Base-by-base conservation (phyloP, 2,113 vertebrate genomes). In the Paracanthobrama guichenoti region DNA sequence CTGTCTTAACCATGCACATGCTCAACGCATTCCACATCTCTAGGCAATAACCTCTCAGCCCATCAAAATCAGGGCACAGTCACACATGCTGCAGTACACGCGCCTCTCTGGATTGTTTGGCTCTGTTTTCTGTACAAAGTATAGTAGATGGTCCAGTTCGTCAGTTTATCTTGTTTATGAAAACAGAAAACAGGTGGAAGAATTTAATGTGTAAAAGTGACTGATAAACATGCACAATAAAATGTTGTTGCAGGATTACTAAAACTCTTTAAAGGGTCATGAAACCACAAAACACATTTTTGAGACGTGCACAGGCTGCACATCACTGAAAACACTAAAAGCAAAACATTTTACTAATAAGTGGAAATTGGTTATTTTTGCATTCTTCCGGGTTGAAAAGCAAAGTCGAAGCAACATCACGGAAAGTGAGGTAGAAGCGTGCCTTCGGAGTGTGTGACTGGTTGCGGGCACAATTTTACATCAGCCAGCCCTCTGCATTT, bases 1-100 rank as follows among this genome's bases (percentile, higher is more conserved):
- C 35, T 10, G 26, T 6, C 6, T 50, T 46, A 31, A 80, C 48
- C 48, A 55, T 55, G 48, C 75, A 82, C 66, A 82, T 55, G 66
- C 66, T 55, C 20, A 26, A 67, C 31, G 31, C 66, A 57, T 71
- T 82, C 50, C 48, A 71, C 64, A 72, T 53, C 31, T 71, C 80
- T 0, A 55, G 48, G 44, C 18, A 50, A 71, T 22, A 53, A 72
- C 28, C 50, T 80, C 66, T 62, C 76, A 80, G 44, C 50, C 64
- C 39, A 59, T 28, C 62, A 84, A 79, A 71, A 46, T 50, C 20
- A 73, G 46, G 10, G 31, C 46, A 67, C 26, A 44, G 76, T 48
- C 14, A 42, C 60, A 48, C 22, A 53, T 44, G 57, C 10, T 64
- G 55, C 3, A n/a, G 18, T 42, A 59, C 31, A 55, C 4, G 16